Evolutionary conservation across 2,888 invertebrate species (phyloP), one percentile per base, ranked within the genome.

Genomic region (Stenoptilia bipunctidactyla): DNA sequence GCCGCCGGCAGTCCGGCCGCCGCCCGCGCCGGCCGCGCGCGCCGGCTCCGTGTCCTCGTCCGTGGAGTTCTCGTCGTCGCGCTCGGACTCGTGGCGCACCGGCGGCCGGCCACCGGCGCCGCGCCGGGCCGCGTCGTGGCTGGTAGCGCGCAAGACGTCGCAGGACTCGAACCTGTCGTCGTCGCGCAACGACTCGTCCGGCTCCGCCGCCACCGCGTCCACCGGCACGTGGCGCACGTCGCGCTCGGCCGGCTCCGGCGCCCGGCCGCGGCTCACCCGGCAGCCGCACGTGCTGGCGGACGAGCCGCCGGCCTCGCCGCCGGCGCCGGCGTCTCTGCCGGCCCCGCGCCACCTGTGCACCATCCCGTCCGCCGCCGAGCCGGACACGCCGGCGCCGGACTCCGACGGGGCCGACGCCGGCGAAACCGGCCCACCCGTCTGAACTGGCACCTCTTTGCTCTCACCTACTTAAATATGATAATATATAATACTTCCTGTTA

Each of bases 131-230:
- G 92, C 94, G 0, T 93, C 94, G 1, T 95, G 95, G 95, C 82
- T 94, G 45, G 92, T 95, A 15, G 93, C 94, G n/a, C 85, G 95
- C 39, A 96, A 96, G 75, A 93, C 95, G 0, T 94, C 94, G 9
- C 95, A 96, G 68, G 96, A 96, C 66, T 96, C 96, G 3, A 96
- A 94, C 72, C 77, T 96, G 49, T 94, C 94, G 36, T 94, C 92
- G 55, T 95, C 95, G 14, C 86, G 96, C 39, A 96, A 96, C 73
- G 96, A 96, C 71, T 96, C 95, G 10, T 94, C 94, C 0, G 94
- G 94, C 1, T 94, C 95, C 4, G 91, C 89, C 15, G 94, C 94
- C 13, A 94, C 94, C 1, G 94, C 94, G 15, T 93, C 93, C 56
- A 96, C 96, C 13, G 93, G 93, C 55, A 94, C 95, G 40, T 96